phyloP scores from a whole-genome alignment of 2,797 vertebrate genomes.

The Brachyrhaphis roseni region DNA sequence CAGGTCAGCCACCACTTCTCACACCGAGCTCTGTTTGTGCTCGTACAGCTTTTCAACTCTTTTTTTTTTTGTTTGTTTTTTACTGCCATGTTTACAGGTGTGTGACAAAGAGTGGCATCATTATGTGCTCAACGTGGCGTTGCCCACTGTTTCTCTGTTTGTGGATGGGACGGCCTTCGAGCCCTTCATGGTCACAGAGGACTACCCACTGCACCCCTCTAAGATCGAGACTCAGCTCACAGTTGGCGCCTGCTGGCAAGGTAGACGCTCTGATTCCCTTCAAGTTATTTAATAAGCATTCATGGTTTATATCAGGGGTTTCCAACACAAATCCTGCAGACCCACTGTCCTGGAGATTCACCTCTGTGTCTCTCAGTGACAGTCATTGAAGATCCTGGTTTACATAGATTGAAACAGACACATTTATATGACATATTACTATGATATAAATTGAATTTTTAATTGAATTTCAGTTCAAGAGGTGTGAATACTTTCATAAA shows the following conservation, averaged over 20 bases:
- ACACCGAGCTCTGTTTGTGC: background rate
- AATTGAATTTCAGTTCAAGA: no score
- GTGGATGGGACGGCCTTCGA: constrained; percentile 91
- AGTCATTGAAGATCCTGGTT: background rate
- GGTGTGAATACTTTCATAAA: no score
- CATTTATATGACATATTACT: no score
- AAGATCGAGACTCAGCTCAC: constrained; percentile 93
- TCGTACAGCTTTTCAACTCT: no score
- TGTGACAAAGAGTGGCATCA: constrained; percentile 99
- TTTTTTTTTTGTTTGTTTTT: background rate
- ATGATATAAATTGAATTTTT: no score
- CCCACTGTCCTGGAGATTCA: background rate
- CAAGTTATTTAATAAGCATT: background rate
- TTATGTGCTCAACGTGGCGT: constrained; percentile 92
- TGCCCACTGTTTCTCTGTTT: constrained; percentile 88
- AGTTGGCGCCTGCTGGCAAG: constrained; percentile 98
- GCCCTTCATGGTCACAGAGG: constrained; percentile 95
- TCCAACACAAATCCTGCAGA: background rate
- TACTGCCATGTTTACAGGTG: constrained; percentile 74
- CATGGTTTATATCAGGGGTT: background rate
- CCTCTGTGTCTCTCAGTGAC: background rate
- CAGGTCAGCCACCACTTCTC: constrained; percentile 80
- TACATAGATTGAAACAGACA: background rate
- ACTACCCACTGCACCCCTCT: constrained; percentile 92
- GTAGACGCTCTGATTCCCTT: constrained; percentile 65